phyloP scores from a whole-genome alignment of 2,797 vertebrate species.

The Craterocephalus amniculus region DNA sequence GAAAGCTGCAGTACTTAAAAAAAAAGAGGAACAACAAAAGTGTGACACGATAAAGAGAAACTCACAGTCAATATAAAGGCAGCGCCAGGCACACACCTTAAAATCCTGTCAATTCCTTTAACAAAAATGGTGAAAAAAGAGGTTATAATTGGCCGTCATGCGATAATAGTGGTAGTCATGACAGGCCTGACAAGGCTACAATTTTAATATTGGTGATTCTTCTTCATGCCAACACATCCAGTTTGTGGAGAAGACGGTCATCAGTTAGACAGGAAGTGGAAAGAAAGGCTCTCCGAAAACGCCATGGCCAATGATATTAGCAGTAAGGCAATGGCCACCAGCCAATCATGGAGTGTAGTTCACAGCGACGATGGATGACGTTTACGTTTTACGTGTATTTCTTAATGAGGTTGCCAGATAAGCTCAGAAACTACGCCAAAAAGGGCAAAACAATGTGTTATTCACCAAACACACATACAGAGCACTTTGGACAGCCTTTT shows the following conservation, averaged over 20 bases:
- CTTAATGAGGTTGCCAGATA: too few species aligned
- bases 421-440: too few species aligned
- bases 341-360: too few species aligned
- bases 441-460: too few species aligned
- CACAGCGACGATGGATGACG: too few species aligned
- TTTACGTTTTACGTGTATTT: too few species aligned
- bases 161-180: slow-evolving; percentile 54
- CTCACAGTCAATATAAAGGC: slow-evolving; percentile 60
- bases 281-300: too few species aligned
- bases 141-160: slow-evolving; percentile 70
- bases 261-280: slow-evolving; percentile 20
- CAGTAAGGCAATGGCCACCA: too few species aligned
- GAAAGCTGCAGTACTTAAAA: slow-evolving; percentile 49
- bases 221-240: background rate
- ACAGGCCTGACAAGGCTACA: slow-evolving; percentile 39
- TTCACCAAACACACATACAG: too few species aligned
- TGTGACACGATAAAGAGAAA: slow-evolving; percentile 53
- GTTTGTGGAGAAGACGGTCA: background rate
- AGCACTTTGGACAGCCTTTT: too few species aligned
- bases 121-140: slow-evolving; percentile 52
- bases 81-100: slow-evolving; percentile 44
- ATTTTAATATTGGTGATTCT: slow-evolving; percentile 32
- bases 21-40: slow-evolving; percentile 22
- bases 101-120: slow-evolving; percentile 47
- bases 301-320: too few species aligned